Base-by-base conservation (phyloP, 2,888 invertebrate genomes). In the Octonoba sinensis region DNA sequence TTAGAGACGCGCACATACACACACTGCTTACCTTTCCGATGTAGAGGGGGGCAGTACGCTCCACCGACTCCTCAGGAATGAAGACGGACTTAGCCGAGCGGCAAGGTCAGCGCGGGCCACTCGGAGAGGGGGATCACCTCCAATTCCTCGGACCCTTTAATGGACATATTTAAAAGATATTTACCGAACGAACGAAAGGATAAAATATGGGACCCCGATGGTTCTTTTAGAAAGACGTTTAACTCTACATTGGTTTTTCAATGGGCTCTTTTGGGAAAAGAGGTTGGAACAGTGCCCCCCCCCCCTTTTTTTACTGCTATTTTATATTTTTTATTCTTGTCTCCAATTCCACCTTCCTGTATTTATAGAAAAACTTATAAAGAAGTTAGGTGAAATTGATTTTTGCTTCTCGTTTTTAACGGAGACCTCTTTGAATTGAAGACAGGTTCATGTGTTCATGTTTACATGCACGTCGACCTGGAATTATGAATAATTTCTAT, bases 161-260 rank as follows among this genome's bases (percentile, higher is more conserved):
- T 76, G 76, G 76, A 76, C 76, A 76, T 76, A 76, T 76, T 76
- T 76, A 76, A 76, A 76, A 76, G 76, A 76, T 76, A 76, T 76
- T 76, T 70, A 57, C 24, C 46, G 74, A 49, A 57, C 66, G 62
- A 54, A 54, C n/a, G n/a, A 54, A 20, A 57, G 24, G 44, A 46
- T 12, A 60, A 46, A 64, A 64, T 64, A 64, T 44, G 36, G 64
- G 64, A n/a, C n/a, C 64, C 18, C 18, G 15, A 54, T 54, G 20
- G 18, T 54, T 27, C 27, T 27, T 59, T 60, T 59, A 51, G 59
- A 67, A 60, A 44, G 67, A 51, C 67, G 67, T 67, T 66, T 66
- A 67, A 75, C 75, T 67, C 75, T 51, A 67, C 75, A 75, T 75
- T 67, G 49, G 51, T 67, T 74, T 74, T 66, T 65, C 65, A 74